Base-by-base conservation (phyloP, 2,113 vertebrate genomes). In the Phoenicopterus ruber region DNA sequence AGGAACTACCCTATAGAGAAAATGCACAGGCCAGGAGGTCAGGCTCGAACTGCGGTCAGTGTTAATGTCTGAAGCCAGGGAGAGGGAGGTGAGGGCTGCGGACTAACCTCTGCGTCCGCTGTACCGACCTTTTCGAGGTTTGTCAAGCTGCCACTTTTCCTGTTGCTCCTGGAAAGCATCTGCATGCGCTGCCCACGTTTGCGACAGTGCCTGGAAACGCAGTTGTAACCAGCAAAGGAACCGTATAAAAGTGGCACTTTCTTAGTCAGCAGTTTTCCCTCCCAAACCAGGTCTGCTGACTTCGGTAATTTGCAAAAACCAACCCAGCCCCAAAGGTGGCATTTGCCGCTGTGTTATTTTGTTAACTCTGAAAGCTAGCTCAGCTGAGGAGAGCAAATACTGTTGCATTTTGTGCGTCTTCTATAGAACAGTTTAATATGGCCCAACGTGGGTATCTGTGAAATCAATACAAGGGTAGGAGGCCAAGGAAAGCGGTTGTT, bases 81-180 rank as follows among this genome's bases (percentile, higher is more conserved):
- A 72, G 36, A 55, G n/a, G 67, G 61, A 78, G 49, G 63, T 54
- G 46, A 82, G 65, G 65, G 49, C 83, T 94, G 81, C 66, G 81
- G 57, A 46, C 57, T 85, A 61, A 84, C 29, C 72, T 66, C 65
- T 88, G 61, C 42, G 29, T 95, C 86, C 3, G 0, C 78, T 63
- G 12, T 24, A 7, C 70, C 1, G 20, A 57, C 65, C 19, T 91
- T 84, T 38, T 40, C 77, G 70, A 54, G 72, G 31, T 71, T 84
- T 79, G 80, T 78, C 67, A 59, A 52, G 83, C 69, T 87, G 73
- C 66, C 44, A 15, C 2, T 1, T 85, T 95, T 94, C 81, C 83
- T 89, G 29, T 57, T 79, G 69, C 80, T 95, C 88, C 77, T 92
- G 84, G 91, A 96, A 94, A 92, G 88, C 61, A 2, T 76, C 69